phyloP scores from a whole-genome alignment of 2,888 invertebrate species.

The Gandaritis pyraliata region DNA sequence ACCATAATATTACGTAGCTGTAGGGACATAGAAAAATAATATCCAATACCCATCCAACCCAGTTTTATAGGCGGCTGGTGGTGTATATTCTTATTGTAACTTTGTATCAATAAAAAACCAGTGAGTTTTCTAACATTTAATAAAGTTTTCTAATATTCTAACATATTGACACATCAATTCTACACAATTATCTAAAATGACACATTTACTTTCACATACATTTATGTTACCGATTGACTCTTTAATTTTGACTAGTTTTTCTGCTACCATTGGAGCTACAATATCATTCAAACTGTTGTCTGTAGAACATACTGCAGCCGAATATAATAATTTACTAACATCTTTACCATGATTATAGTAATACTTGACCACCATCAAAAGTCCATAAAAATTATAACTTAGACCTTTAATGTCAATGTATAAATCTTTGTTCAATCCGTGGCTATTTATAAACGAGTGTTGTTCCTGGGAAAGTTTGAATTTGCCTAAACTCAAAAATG shows the following conservation, averaged over 20 bases:
- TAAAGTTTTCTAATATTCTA: conserved; percentile 78
- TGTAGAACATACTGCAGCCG: conserved; percentile 72
- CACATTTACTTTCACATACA: conserved; percentile 55
- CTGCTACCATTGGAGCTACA: conserved; percentile 66
- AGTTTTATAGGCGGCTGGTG: too few relatives aligned
- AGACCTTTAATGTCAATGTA: conserved; percentile 86
- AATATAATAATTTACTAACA: conserved; percentile 75
- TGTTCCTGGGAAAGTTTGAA: conserved; percentile 81
- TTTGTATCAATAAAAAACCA: conserved; percentile 3
- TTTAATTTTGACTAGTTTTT: conserved; percentile 61
- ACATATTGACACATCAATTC: conserved; percentile 77
- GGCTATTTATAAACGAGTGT: conserved; percentile 86
- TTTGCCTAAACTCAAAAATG: conserved; percentile 63
- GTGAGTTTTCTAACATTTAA: conserved; percentile 70
- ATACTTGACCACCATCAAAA: conserved; percentile 76
- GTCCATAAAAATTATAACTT: conserved; percentile 87
- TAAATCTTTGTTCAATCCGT: conserved; percentile 85
- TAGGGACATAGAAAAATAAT: too few relatives aligned
- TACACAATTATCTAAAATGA: conserved; percentile 74
- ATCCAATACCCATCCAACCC: too few relatives aligned
- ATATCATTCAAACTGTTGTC: conserved; percentile 69
- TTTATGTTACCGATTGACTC: conserved; percentile 62
- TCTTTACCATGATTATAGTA: conserved; percentile 69
- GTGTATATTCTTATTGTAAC: too few relatives aligned
- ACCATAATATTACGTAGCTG: too few relatives aligned